Base-by-base conservation (phyloP, 2,113 vertebrate genomes). In the Amazona guildingii region DNA sequence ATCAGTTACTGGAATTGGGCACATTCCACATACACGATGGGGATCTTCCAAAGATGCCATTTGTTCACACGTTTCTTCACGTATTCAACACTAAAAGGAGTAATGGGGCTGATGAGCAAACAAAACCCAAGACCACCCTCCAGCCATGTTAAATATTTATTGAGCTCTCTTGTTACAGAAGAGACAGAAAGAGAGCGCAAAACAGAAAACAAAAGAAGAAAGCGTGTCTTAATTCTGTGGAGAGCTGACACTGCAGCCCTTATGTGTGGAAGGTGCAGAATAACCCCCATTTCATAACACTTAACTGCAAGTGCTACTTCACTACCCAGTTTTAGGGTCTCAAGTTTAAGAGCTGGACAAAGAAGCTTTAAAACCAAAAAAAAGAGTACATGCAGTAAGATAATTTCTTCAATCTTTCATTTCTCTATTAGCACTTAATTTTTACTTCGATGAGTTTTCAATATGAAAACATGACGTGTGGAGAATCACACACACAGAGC, bases 131-230 rank as follows among this genome's bases (percentile, higher is more conserved):
- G 63, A 91, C 1, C 2, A 92, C n/a, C 44, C 43, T 90, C 83
- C 51, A 92, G 73, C 55, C 62, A 79, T 3, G 7, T 94, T 74
- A 90, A 94, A 35, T 88, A 92, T 97, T 96, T 95, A 97, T 93
- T 93, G 88, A 79, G 80, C 73, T 94, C 86, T 91, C 88, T 90
- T 68, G 7, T 31, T 92, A 83, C 66, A 84, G 77, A 81, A 88
- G 43, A 68, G 55, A 86, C 35, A 80, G 43, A 67, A 74, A 70
- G 74, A 86, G 72, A 88, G 79, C 92, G 62, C 21, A 61, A 82
- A 90, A 92, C 61, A 90, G 70, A 78, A 86, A 96, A 83, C 28
- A 88, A 33, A 61, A 83, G 41, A 88, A 91, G 13, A 27, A 88
- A 69, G 27, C 44, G 73, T 3, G 9, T 64, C 57, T 83, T 48